These are phyloP conservation scores for Exocentrus adspersus DNA, from an alignment of 2,888 invertebrate species.

Conservation along the genomic window DNA sequence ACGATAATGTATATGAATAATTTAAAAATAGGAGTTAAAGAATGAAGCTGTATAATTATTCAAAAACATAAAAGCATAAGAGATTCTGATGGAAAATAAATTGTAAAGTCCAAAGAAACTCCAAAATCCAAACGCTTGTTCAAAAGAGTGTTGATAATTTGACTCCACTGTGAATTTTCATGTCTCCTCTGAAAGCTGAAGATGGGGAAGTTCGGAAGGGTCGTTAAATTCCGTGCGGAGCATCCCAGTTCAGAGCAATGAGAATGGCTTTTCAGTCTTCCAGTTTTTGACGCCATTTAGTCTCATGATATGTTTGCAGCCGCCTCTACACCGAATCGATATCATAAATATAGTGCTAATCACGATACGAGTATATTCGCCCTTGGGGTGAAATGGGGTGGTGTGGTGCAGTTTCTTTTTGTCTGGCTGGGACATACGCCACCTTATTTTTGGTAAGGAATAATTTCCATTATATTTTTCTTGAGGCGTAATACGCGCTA, in stretches of 20 bases:
- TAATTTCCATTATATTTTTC: neutral
- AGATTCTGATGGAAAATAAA: too few relatives aligned
- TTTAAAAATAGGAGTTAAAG: too few relatives aligned
- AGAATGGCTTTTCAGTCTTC: constrained; percentile 13
- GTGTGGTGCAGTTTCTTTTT: constrained; percentile 30
- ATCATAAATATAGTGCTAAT: neutral
- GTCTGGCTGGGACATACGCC: constrained; percentile 29
- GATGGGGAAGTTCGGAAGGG: constrained; percentile 19
- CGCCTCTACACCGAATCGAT: neutral
- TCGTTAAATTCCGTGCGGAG: constrained; percentile 15
- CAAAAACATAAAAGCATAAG: too few relatives aligned
- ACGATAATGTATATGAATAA: too few relatives aligned
- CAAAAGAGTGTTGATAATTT: neutral
- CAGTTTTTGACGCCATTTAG: constrained; percentile 5
- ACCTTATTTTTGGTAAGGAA: constrained; percentile 36
- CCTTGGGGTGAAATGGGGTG: constrained; percentile 31
- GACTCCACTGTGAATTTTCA: constrained; percentile 16
- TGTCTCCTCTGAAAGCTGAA: constrained; percentile 21
- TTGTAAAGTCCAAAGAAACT: too few relatives aligned
- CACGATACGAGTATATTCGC: neutral
- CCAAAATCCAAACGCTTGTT: constrained; percentile 2
- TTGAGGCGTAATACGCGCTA: too few relatives aligned
- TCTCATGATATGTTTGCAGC: constrained; percentile 3
- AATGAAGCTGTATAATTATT: too few relatives aligned
- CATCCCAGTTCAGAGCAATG: constrained; percentile 17